Conservation (phyloP, 2,888 invertebrate species). For the Eupithecia centaureata region DNA sequence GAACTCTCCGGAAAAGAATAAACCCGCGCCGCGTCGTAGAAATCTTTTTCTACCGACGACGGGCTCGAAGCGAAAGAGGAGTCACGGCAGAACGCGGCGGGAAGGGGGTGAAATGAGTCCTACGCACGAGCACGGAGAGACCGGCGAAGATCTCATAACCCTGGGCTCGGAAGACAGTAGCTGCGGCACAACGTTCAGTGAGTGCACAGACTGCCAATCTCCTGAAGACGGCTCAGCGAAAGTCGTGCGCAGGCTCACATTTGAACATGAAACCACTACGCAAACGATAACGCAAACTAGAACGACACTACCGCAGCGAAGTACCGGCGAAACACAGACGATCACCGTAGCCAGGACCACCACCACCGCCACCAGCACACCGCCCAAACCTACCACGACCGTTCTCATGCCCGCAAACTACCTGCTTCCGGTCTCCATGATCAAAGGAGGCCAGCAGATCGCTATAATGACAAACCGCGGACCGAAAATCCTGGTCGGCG, state of each 20-base stretch:
- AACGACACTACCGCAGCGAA: slow-evolving; percentile 73
- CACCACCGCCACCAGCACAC: slow-evolving; percentile 81
- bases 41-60: slow-evolving; percentile 89
- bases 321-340: slow-evolving; percentile 86
- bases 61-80: slow-evolving; percentile 88
- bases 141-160: slow-evolving; percentile 87
- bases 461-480: slow-evolving; percentile 89
- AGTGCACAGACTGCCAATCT: slow-evolving; percentile 78
- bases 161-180: slow-evolving; percentile 91
- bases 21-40: slow-evolving; percentile 90
- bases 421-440: slow-evolving; percentile 88
- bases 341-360: slow-evolving; percentile 77
- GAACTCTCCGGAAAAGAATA: slow-evolving; percentile 92
- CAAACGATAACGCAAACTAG: slow-evolving; percentile 55
- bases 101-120: slow-evolving; percentile 84
- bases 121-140: slow-evolving; percentile 48
- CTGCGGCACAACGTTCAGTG: slow-evolving; percentile 86
- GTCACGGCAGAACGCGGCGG: slow-evolving; percentile 83
- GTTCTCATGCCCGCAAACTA: slow-evolving; percentile 90
- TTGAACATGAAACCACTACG: slow-evolving; percentile 75
- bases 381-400: slow-evolving; percentile 85
- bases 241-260: slow-evolving; percentile 74
- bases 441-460: slow-evolving; percentile 89
- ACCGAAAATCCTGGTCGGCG: slow-evolving; percentile 78
- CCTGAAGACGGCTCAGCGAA: slow-evolving; percentile 83